phyloP scores from a whole-genome alignment of 2,888 invertebrate genomes.

The Barypeithes pellucidus region DNA sequence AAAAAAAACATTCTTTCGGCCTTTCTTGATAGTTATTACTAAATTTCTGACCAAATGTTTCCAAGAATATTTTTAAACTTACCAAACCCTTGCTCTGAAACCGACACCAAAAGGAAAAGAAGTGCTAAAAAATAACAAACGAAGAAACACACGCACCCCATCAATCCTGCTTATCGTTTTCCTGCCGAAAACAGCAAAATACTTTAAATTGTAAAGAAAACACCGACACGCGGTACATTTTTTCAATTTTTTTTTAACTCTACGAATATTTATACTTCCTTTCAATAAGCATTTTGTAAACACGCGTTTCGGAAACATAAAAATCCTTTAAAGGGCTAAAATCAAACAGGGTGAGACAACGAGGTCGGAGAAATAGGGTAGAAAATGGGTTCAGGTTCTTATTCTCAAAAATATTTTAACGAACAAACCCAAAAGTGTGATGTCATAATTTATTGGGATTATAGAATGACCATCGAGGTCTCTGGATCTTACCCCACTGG shows the following conservation, averaged over 20 bases:
- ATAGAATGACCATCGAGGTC: too few relatives aligned
- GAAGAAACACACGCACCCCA: conserved; percentile 39
- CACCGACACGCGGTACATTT: conserved; percentile 29
- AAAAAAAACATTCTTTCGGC: too few relatives aligned
- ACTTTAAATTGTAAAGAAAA: conserved; percentile 33
- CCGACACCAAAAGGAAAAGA: neutral
- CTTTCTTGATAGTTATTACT: too few relatives aligned
- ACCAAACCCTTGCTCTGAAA: neutral
- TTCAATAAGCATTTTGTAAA: conserved; percentile 59
- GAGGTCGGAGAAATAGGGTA: neutral
- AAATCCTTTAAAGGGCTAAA: conserved; percentile 56
- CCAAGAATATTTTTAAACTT: conserved; percentile 1
- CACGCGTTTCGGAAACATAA: conserved; percentile 64
- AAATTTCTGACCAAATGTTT: too few relatives aligned
- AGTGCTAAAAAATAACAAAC: conserved; percentile 30
- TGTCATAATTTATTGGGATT: too few relatives aligned
- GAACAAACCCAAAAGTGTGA: too few relatives aligned
- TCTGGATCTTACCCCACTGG: too few relatives aligned
- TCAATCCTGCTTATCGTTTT: conserved; percentile 43
- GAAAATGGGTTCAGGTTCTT: neutral
- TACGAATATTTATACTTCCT: conserved; percentile 59
- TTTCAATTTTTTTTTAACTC: conserved; percentile 26
- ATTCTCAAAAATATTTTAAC: too few relatives aligned
- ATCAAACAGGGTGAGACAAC: conserved; percentile 6
- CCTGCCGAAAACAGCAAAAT: conserved; percentile 46